Conservation (phyloP, 2,888 invertebrate species). For the Scelioninae gen. 1 region DNA sequence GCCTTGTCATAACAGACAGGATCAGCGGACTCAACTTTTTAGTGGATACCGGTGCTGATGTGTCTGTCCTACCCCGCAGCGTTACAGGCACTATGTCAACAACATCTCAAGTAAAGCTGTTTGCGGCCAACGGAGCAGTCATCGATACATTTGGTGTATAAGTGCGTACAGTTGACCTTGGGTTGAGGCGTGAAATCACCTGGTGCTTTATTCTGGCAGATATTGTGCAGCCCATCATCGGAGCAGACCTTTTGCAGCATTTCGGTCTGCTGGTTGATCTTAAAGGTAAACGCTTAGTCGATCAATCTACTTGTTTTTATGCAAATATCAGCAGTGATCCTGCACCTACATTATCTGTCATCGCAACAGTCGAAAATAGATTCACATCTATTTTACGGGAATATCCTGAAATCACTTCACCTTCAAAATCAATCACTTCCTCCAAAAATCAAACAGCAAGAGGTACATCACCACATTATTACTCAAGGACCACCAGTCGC, state of each 20-base stretch:
- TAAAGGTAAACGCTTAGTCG: background rate
- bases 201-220: background rate
- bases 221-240: background rate
- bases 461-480: constrained; percentile 74
- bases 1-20: background rate
- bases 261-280: background rate
- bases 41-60: constrained; percentile 3
- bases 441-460: too few species aligned
- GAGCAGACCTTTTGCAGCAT: background rate
- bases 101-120: background rate
- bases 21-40: background rate
- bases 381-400: background rate
- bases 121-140: background rate
- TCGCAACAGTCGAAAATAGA: background rate
- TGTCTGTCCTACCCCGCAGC: background rate
- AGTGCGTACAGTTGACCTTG: background rate
- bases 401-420: background rate
- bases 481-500: constrained; percentile 79
- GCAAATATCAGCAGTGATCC: background rate
- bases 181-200: background rate
- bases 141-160: background rate
- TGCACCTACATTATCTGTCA: background rate
- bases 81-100: background rate
- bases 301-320: background rate
- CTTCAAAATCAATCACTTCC: too few species aligned